These are phyloP conservation scores for Leucoptera coffeella DNA, from an alignment of 2,888 invertebrate genomes.

Conservation along the genomic window DNA sequence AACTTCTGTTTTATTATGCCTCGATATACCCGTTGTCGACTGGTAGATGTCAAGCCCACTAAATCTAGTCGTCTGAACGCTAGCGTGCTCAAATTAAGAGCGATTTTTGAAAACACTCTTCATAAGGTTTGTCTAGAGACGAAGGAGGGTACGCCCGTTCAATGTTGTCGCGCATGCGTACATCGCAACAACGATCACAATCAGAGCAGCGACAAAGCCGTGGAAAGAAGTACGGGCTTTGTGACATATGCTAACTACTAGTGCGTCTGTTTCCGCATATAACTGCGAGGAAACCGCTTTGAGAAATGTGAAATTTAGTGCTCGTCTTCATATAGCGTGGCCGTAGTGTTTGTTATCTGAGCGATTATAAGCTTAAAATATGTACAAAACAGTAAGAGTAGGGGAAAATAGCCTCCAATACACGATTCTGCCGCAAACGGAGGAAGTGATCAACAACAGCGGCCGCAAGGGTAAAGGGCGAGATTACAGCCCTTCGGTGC, in stretches of 20 bases:
- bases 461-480: constrained; percentile 50
- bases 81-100: neutral
- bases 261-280: too few species aligned
- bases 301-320: too few species aligned
- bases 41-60: neutral
- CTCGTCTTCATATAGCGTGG: too few species aligned
- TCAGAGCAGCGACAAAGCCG: neutral
- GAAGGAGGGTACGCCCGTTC: constrained; percentile 39
- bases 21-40: neutral
- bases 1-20: constrained; percentile 9
- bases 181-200: constrained; percentile 11
- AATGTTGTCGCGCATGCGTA: constrained; percentile 44
- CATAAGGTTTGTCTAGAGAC: constrained; percentile 9
- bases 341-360: too few species aligned
- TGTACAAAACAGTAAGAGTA: constrained; percentile 72
- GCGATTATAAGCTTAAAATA: constrained; percentile 21
- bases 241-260: too few species aligned
- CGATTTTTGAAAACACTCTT: neutral
- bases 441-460: constrained; percentile 57
- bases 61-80: neutral
- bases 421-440: constrained; percentile 67
- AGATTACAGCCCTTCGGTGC: constrained; percentile 43
- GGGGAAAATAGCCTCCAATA: constrained; percentile 70
- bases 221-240: too few species aligned
- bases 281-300: too few species aligned